Conservation (phyloP, 2,888 invertebrate genomes). For the Pseudococcus viburni region DNA sequence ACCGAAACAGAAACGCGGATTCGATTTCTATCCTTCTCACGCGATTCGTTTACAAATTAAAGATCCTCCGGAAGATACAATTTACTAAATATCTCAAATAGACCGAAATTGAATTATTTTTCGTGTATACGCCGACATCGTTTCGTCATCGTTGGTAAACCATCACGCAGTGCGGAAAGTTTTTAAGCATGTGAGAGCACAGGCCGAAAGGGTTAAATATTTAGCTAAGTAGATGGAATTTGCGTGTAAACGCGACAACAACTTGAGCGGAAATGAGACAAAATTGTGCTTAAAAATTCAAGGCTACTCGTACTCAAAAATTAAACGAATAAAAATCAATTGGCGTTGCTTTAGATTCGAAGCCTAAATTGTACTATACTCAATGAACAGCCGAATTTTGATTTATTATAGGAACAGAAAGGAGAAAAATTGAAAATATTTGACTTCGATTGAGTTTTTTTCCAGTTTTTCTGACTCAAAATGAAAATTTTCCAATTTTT, state of each 20-base stretch:
- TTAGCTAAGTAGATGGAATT: no score
- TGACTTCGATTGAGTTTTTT: not conserved
- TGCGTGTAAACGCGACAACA: not conserved
- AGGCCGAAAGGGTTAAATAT: not conserved
- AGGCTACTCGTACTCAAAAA: not conserved
- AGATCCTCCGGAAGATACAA: slow-evolving; percentile 17
- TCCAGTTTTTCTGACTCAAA: no score
- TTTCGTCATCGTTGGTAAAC: not conserved
- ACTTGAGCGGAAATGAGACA: not conserved
- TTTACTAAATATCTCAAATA: slow-evolving; percentile 6
- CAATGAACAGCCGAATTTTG: not conserved
- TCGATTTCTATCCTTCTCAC: slow-evolving; percentile 3
- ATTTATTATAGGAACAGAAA: no score
- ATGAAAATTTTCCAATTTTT: no score
- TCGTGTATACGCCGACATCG: not conserved
- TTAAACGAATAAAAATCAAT: not conserved
- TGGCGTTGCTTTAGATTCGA: not conserved
- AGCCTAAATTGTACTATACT: not conserved
- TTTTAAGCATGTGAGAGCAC: not conserved
- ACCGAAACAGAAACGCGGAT: not conserved
- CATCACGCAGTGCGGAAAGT: not conserved
- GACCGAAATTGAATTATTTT: not conserved
- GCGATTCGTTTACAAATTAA: slow-evolving; percentile 6
- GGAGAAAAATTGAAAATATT: no score
- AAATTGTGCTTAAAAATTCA: not conserved